Evolutionary conservation across 2,797 vertebrate genomes (phyloP).

Genomic region (Hozukius guyotensis): DNA sequence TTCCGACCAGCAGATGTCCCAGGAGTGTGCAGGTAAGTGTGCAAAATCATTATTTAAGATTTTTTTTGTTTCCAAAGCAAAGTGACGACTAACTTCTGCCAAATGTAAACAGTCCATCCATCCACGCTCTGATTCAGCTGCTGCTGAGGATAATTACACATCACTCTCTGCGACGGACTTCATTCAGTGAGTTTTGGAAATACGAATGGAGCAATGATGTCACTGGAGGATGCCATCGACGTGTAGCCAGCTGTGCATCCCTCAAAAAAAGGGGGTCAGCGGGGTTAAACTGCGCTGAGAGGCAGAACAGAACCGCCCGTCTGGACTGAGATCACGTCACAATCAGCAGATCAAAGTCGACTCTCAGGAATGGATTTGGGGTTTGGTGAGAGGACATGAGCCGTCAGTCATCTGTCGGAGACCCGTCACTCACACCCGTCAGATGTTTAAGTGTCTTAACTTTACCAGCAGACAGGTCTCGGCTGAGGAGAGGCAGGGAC

Average conservation of each 20-base stretch:
- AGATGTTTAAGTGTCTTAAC: slow-evolving; percentile 41
- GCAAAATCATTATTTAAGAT: slow-evolving; percentile 11
- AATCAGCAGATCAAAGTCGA: slow-evolving; percentile 56
- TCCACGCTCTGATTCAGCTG: not conserved
- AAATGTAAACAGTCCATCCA: slow-evolving; percentile 5
- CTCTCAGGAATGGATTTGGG: slow-evolving; percentile 12
- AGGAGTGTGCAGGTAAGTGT: not conserved
- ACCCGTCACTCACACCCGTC: slow-evolving; percentile 33
- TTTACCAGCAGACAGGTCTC: slow-evolving; percentile 29
- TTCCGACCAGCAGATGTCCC: slow-evolving; percentile 41
- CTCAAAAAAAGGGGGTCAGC: slow-evolving; percentile 15
- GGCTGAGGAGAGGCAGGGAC: not conserved
- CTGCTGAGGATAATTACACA: slow-evolving; percentile 14
- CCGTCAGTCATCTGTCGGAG: slow-evolving; percentile 64
- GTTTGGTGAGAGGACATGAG: slow-evolving; percentile 4
- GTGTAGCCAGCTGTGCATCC: slow-evolving; percentile 49
- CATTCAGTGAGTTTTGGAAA: slow-evolving; percentile 21
- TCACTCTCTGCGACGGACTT: not conserved
- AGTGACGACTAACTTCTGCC: not conserved
- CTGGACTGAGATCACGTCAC: slow-evolving; percentile 43
- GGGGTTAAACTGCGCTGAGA: slow-evolving; percentile 40
- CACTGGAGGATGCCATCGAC: slow-evolving; percentile 27
- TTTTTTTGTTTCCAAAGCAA: not conserved
- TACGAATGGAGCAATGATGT: slow-evolving; percentile 22
- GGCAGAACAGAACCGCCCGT: not conserved